Base-by-base conservation (phyloP, 2,113 vertebrate genomes). In the Pelecanus crispus region DNA sequence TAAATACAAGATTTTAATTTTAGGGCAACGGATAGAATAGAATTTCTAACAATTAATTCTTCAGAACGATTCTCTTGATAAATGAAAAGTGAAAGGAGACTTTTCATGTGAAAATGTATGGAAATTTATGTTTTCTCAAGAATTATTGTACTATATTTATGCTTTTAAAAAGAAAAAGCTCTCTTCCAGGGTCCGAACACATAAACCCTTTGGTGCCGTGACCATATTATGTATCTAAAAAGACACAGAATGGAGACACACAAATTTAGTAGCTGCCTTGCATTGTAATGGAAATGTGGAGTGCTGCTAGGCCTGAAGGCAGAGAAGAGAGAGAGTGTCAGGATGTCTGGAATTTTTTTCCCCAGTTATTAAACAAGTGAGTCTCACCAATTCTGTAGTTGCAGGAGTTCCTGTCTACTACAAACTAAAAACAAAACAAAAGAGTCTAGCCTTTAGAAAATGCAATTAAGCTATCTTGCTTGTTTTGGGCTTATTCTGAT, bases 1-100 rank as follows among this genome's bases (percentile, higher is more conserved):
- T 58, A 91, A 95, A 88, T 50, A 70, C 11, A 68, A 86, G n/a
- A 55, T 68, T 73, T 89, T 91, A 58, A 91, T 95, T 88, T 73
- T n/a, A 83, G 38, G 28, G 32, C 36, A 87, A 81, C 72, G 84
- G 58, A 68, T 59, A 66, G 42, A 90, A 67, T 50, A 44, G 34
- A 40, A 55, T 88, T 88, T 67, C 17, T 49, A 89, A 66, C 9
- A 78, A 79, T 65, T 73, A 68, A 42, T 72, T 91, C 55, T 75
- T 86, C 40, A 94, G 78, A 93, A 58, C 10, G 82, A 53, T 38
- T 93, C 34, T 75, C 53, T 81, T 68, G 31, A 77, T 66, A 81
- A 89, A 81, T 67, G 38, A 86, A 32, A 93, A 85, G 17, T 78
- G 59, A 88, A 85, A 73, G 36, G 36, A 89, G 53, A 78, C 44